These are phyloP conservation scores for Heliconius cydno DNA, from an alignment of 2,888 invertebrate genomes.

Conservation along the genomic window DNA sequence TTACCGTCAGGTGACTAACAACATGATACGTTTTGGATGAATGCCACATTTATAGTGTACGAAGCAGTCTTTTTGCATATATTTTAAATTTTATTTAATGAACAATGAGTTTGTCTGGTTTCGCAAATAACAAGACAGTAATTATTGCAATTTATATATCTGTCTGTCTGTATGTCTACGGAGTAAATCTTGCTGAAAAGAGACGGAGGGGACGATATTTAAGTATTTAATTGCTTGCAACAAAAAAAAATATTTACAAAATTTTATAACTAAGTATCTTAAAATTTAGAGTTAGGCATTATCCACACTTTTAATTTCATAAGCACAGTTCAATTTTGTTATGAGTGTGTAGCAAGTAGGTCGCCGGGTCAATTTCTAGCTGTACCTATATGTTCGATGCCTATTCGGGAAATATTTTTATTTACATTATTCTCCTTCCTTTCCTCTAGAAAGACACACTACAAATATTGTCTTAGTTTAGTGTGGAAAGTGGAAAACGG, in stretches of 20 bases:
- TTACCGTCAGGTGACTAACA: constrained; percentile 24
- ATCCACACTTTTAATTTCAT: not conserved
- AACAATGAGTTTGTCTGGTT: constrained; percentile 48
- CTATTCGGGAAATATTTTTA: too few relatives aligned
- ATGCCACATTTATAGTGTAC: constrained; percentile 58
- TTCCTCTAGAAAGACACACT: too few relatives aligned
- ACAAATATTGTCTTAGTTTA: too few relatives aligned
- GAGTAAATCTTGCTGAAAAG: constrained; percentile 12
- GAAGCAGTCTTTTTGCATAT: constrained; percentile 59
- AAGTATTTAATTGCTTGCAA: not conserved
- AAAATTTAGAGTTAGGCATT: not conserved
- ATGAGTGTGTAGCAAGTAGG: too few relatives aligned
- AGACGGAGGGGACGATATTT: not conserved
- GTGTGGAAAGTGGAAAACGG: too few relatives aligned
- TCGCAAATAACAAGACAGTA: constrained; percentile 56
- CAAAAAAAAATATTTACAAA: not conserved
- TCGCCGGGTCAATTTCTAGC: too few relatives aligned
- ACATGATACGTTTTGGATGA: constrained; percentile 51
- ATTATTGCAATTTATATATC: constrained; percentile 55
- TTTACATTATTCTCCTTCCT: too few relatives aligned
- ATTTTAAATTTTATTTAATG: constrained; percentile 61
- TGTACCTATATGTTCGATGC: too few relatives aligned
- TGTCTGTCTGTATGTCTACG: constrained; percentile 56
- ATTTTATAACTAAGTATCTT: not conserved
- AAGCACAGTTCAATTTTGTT: not conserved